A percentile compares a stretch with the other conserved stretches of the same genome.
These are phyloP conservation scores for Chymomyza fuscimana DNA, from an alignment of 2,888 invertebrate genomes.

Conservation along the genomic window DNA sequence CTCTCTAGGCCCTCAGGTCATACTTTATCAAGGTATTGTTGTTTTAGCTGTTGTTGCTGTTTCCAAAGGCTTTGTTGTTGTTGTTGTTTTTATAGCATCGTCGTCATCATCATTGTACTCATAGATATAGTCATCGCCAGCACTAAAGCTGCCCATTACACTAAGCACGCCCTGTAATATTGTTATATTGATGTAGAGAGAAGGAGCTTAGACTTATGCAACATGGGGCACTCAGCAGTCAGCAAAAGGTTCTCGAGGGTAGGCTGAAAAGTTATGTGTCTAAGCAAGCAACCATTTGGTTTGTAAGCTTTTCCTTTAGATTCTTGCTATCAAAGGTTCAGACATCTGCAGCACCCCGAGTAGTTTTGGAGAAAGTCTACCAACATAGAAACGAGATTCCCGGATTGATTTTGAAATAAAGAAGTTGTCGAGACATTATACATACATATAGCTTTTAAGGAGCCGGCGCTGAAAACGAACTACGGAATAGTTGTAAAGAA, in stretches of 20 bases:
- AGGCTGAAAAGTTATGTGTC: too few relatives aligned
- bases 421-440: too few relatives aligned
- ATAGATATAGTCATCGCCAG: slow-evolving; percentile 8
- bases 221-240: background rate
- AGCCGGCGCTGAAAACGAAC: too few relatives aligned
- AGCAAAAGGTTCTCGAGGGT: background rate
- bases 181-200: slow-evolving; percentile 1
- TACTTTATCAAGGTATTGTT: slow-evolving; percentile 4
- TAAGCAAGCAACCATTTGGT: too few relatives aligned
- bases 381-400: too few relatives aligned
- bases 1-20: background rate
- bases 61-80: slow-evolving; percentile 12
- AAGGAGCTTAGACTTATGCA: slow-evolving; percentile 3
- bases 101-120: slow-evolving; percentile 11
- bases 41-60: background rate
- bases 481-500: too few relatives aligned
- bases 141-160: slow-evolving; percentile 34
- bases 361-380: too few relatives aligned
- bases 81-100: background rate
- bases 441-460: too few relatives aligned
- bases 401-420: too few relatives aligned
- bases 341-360: too few relatives aligned
- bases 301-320: too few relatives aligned
- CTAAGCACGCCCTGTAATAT: slow-evolving; percentile 39
- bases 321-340: too few relatives aligned